These are phyloP conservation scores for Triops longicaudatus DNA, from an alignment of 1,140 invertebrate genomes.

Conservation along the genomic window DNA sequence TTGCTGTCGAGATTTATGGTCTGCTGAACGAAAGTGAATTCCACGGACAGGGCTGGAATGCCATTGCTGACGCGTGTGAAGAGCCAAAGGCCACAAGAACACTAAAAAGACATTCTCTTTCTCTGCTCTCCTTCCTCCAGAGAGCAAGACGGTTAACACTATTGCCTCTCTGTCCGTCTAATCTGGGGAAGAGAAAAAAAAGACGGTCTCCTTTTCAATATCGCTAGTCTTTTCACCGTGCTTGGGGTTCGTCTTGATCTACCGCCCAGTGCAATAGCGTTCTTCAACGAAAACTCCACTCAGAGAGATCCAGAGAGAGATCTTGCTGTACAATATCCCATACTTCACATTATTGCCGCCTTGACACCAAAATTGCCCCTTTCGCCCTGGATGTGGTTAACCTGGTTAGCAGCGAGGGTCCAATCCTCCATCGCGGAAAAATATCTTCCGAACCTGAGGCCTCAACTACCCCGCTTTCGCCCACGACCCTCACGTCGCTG, in stretches of 20 bases:
- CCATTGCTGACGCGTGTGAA: constrained; percentile 6
- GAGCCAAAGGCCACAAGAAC: not conserved
- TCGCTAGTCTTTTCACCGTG: not conserved
- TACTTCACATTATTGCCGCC: not conserved
- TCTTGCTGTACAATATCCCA: not conserved
- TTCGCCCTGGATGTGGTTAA: constrained; percentile 6
- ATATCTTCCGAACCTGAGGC: not conserved
- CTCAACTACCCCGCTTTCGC: not conserved
- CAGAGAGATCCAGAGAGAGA: not conserved
- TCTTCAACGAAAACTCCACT: not conserved
- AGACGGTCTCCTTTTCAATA: not conserved
- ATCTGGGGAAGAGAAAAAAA: not conserved
- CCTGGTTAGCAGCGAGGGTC: not conserved
- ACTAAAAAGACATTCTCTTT: constrained; percentile 6
- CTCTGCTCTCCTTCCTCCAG: not conserved
- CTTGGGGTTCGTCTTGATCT: not conserved
- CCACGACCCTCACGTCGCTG: not conserved
- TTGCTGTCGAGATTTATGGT: not conserved
- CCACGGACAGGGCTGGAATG: not conserved
- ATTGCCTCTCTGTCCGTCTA: not conserved
- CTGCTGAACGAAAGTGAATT: constrained; percentile 4
- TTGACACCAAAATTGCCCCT: not conserved
- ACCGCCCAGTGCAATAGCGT: not conserved
- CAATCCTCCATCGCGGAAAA: not conserved
- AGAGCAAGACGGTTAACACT: not conserved